These are phyloP conservation scores for Amazona vittata DNA, from an alignment of 2,113 vertebrate species.

Conservation along the genomic window DNA sequence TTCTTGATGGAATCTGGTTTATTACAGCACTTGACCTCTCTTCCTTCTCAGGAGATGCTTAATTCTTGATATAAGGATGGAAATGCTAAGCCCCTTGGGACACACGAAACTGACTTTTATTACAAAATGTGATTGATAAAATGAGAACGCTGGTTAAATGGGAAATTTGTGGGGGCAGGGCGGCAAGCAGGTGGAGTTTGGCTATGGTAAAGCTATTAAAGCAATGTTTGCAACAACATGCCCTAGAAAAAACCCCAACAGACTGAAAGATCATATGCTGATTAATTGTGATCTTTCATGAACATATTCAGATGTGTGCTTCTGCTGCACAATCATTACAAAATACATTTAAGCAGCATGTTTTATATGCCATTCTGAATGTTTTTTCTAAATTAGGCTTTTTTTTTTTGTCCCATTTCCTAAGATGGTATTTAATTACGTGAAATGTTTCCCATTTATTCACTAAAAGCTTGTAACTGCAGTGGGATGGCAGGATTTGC, in stretches of 20 bases:
- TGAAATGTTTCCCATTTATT: slow-evolving; percentile 61
- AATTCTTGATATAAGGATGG: slow-evolving; percentile 34
- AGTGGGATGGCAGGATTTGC: slow-evolving; percentile 31
- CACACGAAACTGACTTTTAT: background rate
- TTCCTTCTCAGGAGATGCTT: slow-evolving; percentile 34
- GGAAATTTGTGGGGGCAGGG: background rate
- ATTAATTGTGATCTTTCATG: slow-evolving; percentile 44
- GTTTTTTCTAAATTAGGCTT: slow-evolving; percentile 47
- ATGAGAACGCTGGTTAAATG: slow-evolving; percentile 27
- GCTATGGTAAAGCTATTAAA: slow-evolving; percentile 19
- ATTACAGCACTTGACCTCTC: slow-evolving; percentile 36
- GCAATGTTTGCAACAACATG: background rate
- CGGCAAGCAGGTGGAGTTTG: background rate
- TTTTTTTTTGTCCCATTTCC: background rate
- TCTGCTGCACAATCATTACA: slow-evolving; percentile 35
- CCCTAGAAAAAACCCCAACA: background rate
- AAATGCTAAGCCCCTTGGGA: slow-evolving; percentile 29
- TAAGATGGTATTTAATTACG: slow-evolving; percentile 62
- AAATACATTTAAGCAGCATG: slow-evolving; percentile 45
- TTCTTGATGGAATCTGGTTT: slow-evolving; percentile 44
- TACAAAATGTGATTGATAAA: slow-evolving; percentile 42
- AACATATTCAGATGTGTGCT: slow-evolving; percentile 1
- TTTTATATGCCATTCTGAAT: slow-evolving; percentile 49
- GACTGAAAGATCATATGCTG: slow-evolving; percentile 9
- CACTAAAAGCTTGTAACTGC: slow-evolving; percentile 47